Evolutionary conservation across 2,797 vertebrate genomes (phyloP).

Genomic region (Sebastiscus tertius): DNA sequence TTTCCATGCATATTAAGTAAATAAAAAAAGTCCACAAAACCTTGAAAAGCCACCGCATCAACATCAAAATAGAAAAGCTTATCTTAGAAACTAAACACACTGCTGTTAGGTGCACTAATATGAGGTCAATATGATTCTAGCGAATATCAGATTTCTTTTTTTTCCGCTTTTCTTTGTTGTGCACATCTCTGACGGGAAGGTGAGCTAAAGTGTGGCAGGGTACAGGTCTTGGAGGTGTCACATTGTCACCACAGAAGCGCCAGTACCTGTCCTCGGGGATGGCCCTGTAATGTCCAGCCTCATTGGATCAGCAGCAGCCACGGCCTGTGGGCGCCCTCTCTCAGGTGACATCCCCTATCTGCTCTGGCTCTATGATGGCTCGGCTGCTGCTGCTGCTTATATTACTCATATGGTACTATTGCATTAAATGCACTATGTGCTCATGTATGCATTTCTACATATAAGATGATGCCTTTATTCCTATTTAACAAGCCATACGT

Average conservation of each 20-base stretch:
- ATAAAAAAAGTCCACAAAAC: conserved; percentile 17
- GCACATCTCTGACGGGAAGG: conserved; percentile 47
- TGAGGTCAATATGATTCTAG: not conserved
- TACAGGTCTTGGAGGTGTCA: conserved; percentile 68
- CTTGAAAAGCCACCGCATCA: not conserved
- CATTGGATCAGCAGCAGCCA: conserved; percentile 77
- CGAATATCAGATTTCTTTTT: not conserved
- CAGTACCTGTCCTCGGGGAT: conserved; percentile 68
- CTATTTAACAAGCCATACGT: not conserved
- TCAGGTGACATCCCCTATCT: conserved; percentile 80
- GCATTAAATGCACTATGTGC: conserved; percentile 8
- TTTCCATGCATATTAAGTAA: not conserved
- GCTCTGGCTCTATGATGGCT: conserved; percentile 61
- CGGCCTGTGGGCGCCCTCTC: conserved; percentile 70
- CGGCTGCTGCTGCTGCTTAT: conserved; percentile 21
- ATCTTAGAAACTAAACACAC: not conserved
- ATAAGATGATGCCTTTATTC: not conserved
- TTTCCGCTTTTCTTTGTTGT: conserved; percentile 16
- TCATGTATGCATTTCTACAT: not conserved
- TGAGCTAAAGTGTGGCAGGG: conserved; percentile 45
- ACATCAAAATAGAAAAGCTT: not conserved
- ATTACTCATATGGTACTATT: conserved; percentile 18
- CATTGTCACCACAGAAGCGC: conserved; percentile 60
- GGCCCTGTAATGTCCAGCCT: conserved; percentile 76
- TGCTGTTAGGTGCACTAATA: not conserved